Percentiles rank a stretch among this genome's conserved stretches.
Conservation (phyloP, 2,888 invertebrate species). For the Mythimna pallens region DNA sequence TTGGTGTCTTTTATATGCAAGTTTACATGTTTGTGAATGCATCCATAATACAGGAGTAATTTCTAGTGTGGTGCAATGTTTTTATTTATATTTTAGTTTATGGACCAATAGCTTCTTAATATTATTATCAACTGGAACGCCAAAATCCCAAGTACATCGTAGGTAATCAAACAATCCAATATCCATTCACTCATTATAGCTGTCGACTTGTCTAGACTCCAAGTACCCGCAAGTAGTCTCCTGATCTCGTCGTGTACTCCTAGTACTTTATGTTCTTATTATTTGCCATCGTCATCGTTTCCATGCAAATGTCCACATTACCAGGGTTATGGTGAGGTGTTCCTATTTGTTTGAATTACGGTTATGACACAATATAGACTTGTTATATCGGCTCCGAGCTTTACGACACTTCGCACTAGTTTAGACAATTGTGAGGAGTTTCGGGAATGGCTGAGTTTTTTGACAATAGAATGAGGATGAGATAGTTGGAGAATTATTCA, state of each 20-base stretch:
- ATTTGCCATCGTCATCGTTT: slow-evolving; percentile 34
- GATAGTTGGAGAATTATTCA: neutral
- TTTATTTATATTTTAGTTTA: neutral
- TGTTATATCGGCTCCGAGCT: slow-evolving; percentile 39
- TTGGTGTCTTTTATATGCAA: too few relatives aligned
- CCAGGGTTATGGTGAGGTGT: slow-evolving; percentile 39
- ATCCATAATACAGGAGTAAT: too few relatives aligned
- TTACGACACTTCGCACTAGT: slow-evolving; percentile 34
- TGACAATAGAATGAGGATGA: neutral
- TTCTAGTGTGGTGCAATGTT: too few relatives aligned
- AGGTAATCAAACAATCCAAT: neutral
- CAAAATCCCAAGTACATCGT: too few relatives aligned
- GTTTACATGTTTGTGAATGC: too few relatives aligned
- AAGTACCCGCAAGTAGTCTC: neutral
- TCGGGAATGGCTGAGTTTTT: neutral
- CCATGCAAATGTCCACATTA: slow-evolving; percentile 59
- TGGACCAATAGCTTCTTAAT: too few relatives aligned
- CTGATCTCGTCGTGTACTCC: slow-evolving; percentile 5
- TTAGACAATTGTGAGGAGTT: slow-evolving; percentile 5
- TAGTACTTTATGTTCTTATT: slow-evolving; percentile 34
- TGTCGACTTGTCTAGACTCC: slow-evolving; percentile 15
- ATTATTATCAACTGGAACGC: too few relatives aligned
- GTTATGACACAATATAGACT: slow-evolving; percentile 32
- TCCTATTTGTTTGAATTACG: slow-evolving; percentile 33
- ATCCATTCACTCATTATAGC: neutral